Base-by-base conservation (phyloP, 2,113 vertebrate genomes). In the Bagarius yarrelli region DNA sequence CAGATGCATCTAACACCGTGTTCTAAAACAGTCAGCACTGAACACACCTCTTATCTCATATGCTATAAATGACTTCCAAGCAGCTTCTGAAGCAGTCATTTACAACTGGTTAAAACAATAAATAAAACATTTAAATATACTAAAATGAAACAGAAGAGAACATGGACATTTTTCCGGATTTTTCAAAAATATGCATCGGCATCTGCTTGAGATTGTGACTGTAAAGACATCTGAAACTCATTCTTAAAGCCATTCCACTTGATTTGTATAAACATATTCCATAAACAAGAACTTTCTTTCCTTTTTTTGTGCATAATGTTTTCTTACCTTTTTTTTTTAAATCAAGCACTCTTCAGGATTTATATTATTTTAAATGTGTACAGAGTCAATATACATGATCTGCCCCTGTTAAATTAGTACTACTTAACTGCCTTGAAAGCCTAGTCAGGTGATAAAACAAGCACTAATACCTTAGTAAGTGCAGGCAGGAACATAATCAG, bases 211-310 rank as follows among this genome's bases (percentile, higher is more conserved):
- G 61, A 60, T 71, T 69, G 55, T 71, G 52, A 25, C 73, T 61
- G 81, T 78, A 59, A 72, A 53, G 47, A 82, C 50, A 32, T 52
- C 61, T 50, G 47, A 56, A 25, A 78, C 44, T 81, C 56, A 83
- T 83, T 47, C 61, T 21, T 66, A 19, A 61, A 23, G 40, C 14
- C 13, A 44, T 44, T 80, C 18, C 67, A 25, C 67, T 19, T 32
- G 36, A 60, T 71, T 60, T 71, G 8, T 72, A 72, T 32, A 73
- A 73, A 73, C 11, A 73, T 11, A 14, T 72, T 55, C 1, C 3
- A 2, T 52, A 30, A 76, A 27, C 30, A n/a, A 18, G 23, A 76
- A 25, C 25, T 12, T 52, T 74, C 47, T 14, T 44, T 18, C 69
- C 21, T 55, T 18, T 63, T 50, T 57, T 12, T 21, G 32, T 36